Base-by-base conservation (phyloP, 1,140 invertebrate species). In the Cotesia glomerata region DNA sequence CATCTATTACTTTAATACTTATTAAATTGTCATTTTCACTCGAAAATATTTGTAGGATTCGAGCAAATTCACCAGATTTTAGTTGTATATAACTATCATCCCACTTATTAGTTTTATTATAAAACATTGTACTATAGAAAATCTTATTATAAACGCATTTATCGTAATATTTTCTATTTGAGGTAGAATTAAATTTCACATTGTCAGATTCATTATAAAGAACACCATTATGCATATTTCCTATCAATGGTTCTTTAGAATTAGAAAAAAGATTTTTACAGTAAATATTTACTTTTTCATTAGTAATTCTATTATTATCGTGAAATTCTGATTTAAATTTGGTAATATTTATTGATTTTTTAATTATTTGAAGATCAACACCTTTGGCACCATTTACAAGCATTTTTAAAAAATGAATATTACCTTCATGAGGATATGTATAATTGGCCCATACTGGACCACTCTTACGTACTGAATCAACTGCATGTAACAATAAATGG, bases 351-450 rank as follows among this genome's bases (percentile, higher is more conserved):
- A 74, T 45, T 39, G 32, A 63, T 61, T 69, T 75, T 52, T 18
- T 52, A 8, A 45, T 13, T 13, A 72, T 69, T 69, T 75, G 74
- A 34, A 49, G 67, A 11, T 72, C 65, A n/a, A 75, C 61, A 16
- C 49, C 59, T 58, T 69, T 75, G 8, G 58, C 58, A 14, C 49
- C 74, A 62, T 70, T 69, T 2, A 72, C 51, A n/a, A 52, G 34
- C 0, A 35, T 26, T 59, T 72, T 75, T n/a, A 75, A 16, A 45
- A 36, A 56, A 52, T 58, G 58, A 39, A 75, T 75, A 32, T 70
- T 70, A 4, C 39, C n/a, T 63, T 76, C 72, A 16, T 34, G 67
- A 32, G 54, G 14, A 58, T 73, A 74, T 5, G 63, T 63, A 0
- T 72, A 74, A 54, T 62, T 71, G 1, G 34, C 32, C 45, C 56